A percentile compares a stretch with the other conserved stretches of the same genome.
Evolutionary conservation across 2,888 invertebrate genomes (phyloP).

Genomic region (Oligia latruncula): DNA sequence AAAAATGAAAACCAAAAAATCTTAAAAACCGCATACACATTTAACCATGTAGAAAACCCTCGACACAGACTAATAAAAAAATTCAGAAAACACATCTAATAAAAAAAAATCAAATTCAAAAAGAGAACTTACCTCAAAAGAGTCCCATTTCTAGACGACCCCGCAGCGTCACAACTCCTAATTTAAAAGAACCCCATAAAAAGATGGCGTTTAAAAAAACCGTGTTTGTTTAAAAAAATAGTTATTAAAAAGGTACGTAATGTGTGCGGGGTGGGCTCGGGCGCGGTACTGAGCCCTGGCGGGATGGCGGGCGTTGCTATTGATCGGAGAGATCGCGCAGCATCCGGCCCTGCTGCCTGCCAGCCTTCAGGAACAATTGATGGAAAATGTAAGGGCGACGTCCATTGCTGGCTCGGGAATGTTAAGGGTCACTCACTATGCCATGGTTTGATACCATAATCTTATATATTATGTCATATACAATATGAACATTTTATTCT

Average conservation of each 20-base stretch:
- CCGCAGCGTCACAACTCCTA: constrained; percentile 68
- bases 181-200: constrained; percentile 51
- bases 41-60: not conserved
- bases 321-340: constrained; percentile 84
- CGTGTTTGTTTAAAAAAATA: constrained; percentile 59
- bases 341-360: constrained; percentile 74
- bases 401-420: constrained; percentile 70
- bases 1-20: not conserved
- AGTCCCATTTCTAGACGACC: constrained; percentile 79
- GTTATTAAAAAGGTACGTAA: constrained; percentile 53
- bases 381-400: constrained; percentile 26
- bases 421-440: constrained; percentile 2
- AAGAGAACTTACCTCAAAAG: constrained; percentile 76
- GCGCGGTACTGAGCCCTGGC: constrained; percentile 77
- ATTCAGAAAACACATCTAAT: not conserved
- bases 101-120: constrained; percentile 10
- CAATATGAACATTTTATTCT: not conserved
- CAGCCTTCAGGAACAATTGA: constrained; percentile 54
- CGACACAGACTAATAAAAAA: not conserved
- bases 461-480: no score
- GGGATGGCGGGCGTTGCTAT: constrained; percentile 74
- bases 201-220: constrained; percentile 51
- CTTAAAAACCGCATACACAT: not conserved
- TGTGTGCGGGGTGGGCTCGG: constrained; percentile 65
- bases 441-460: not conserved